Evolutionary conservation across 2,113 vertebrate genomes (phyloP), one percentile per base, ranked within the genome.

Genomic region (Turdus rufiventris): DNA sequence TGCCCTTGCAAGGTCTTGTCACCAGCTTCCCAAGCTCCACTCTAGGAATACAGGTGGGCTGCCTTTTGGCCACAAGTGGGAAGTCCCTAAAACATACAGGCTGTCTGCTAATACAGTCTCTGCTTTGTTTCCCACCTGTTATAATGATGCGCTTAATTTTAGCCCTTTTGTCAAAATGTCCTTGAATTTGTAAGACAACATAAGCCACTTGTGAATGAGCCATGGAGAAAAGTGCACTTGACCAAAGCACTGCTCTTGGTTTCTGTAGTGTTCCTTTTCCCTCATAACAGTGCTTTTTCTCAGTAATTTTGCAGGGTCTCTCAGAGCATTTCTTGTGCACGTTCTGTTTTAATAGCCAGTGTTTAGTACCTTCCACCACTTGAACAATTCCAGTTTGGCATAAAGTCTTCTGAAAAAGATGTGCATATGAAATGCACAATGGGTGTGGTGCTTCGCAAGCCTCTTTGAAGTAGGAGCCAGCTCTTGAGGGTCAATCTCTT

Each of bases 391-490:
- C 31, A 14, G 19, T 83, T 83, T 80, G 71, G 42, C 62, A 47
- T 3, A 0, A 72, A 75, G 31, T 76, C 45, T 89, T 85, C 40
- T n/a, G 33, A 57, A 91, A 28, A 87, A 87, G 48, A 60, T 68
- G 74, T 7, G 5, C 36, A 3, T 72, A 20, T 1, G 11, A 89
- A 86, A 56, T 1, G 3, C 60, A n/a, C 21, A 42, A 54, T 66
- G 53, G 47, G 66, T 67, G 43, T 81, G 84, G 65, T 0, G 0
- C 18, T 86, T 58, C 0, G 1, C 75, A 82, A 81, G 19, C 38
- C 18, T 51, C 60, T 85, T 74, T 10, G 0, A 80, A 70, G 38
- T 3, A 40, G 48, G 34, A 84, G 48, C 51, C 51, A 78, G 16
- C 33, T 76, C 92, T 34, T 65, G 58, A 88, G 74, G 53, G 74